Percentiles rank a stretch among this genome's conserved stretches.
Conservation (phyloP, 1,140 invertebrate genomes). For the Lysiphlebus fabarum region DNA sequence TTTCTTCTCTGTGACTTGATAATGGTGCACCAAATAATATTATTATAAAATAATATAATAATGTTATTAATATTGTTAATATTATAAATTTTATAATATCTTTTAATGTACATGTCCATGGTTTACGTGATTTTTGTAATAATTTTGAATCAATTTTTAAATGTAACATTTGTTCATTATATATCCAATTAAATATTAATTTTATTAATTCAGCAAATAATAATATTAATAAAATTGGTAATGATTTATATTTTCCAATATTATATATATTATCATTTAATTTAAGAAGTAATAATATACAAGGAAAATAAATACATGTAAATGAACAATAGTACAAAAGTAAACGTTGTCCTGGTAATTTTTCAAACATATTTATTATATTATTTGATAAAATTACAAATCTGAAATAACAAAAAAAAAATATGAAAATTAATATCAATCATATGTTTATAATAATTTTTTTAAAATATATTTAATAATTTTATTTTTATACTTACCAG, state of each 20-base stretch:
- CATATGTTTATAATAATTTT: neutral
- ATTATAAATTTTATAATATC: constrained; percentile 46
- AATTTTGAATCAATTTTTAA: constrained; percentile 30
- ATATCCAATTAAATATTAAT: constrained; percentile 37
- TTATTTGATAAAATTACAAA: neutral
- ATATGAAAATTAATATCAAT: neutral
- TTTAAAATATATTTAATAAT: neutral
- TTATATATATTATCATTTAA: constrained; percentile 46
- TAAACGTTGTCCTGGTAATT: constrained; percentile 38
- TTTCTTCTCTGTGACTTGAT: constrained; percentile 64
- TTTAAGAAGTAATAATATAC: constrained; percentile 44
- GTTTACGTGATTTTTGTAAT: constrained; percentile 30
- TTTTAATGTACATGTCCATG: constrained; percentile 34
- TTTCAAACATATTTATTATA: constrained; percentile 17
- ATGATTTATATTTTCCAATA: constrained; percentile 43
- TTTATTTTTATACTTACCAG: too few species aligned
- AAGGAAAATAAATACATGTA: constrained; percentile 50
- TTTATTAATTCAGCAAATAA: constrained; percentile 48
- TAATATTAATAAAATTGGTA: constrained; percentile 44
- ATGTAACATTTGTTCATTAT: constrained; percentile 33
- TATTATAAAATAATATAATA: constrained; percentile 61
- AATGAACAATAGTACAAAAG: constrained; percentile 47
- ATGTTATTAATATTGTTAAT: constrained; percentile 36
- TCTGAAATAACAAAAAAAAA: neutral
- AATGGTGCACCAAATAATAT: constrained; percentile 76